phyloP scores from a whole-genome alignment of 2,797 vertebrate genomes.

The Amblyopsis hoosieri region DNA sequence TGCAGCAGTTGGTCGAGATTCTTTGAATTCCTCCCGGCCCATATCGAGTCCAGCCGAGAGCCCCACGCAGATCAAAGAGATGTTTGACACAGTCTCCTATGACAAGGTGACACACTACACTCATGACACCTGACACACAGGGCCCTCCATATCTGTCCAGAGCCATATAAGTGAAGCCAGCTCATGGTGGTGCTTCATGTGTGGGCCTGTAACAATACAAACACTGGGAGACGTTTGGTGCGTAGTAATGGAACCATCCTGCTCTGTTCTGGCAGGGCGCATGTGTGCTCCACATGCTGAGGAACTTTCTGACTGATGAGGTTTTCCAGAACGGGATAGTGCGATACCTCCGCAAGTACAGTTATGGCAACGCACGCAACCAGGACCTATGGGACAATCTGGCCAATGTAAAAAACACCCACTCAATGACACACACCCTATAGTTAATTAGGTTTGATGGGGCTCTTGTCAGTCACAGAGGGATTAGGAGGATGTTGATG shows the following conservation, averaged over 20 bases:
- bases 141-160: background rate
- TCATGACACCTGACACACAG: background rate
- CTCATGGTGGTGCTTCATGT: background rate
- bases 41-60: slow-evolving; percentile 81
- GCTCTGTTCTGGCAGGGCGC: slow-evolving; percentile 66
- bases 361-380: slow-evolving; percentile 78
- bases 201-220: background rate
- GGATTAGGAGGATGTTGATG: background rate
- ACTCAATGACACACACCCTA: slow-evolving; percentile 6
- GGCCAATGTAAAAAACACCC: slow-evolving; percentile 64
- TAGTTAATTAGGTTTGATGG: background rate
- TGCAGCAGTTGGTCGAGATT: slow-evolving; percentile 75
- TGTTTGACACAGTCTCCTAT: slow-evolving; percentile 83
- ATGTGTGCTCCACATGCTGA: slow-evolving; percentile 84
- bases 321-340: slow-evolving; percentile 81
- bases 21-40: slow-evolving; percentile 80
- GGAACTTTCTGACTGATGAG: slow-evolving; percentile 79
- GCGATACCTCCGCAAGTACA: slow-evolving; percentile 80
- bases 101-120: slow-evolving; percentile 53
- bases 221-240: background rate
- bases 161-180: background rate
- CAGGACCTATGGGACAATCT: slow-evolving; percentile 83
- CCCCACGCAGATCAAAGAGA: slow-evolving; percentile 81
- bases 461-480: background rate
- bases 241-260: too few relatives aligned